Evolutionary conservation across 2,888 invertebrate species (phyloP), one percentile per base, ranked within the genome.

Genomic region (Parascotia fuliginaria): DNA sequence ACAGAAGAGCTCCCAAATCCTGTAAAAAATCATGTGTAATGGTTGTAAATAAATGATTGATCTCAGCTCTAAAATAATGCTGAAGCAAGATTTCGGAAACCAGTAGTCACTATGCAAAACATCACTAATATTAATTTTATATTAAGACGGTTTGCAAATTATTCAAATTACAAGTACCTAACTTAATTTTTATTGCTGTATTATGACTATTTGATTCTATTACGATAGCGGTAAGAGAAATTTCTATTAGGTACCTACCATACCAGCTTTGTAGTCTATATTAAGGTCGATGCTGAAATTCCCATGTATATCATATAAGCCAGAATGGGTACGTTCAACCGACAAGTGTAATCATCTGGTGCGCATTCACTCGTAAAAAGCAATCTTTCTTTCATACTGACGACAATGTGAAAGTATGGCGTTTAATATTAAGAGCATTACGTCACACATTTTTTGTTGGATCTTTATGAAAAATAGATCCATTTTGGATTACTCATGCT

Each of bases 271-370:
- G 31, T 19, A 42, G 15, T 39, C 11, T 43, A 42, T 51, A 40
- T 41, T 37, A 47, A 45, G 39, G 28, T 47, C 14, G 12, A 24
- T 32, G 47, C 38, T 63, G 69, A 65, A 67, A 57, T 66, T 82
- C 79, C 71, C 84, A 83, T 77, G 80, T 81, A 80, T 82, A 83
- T 83, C 82, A 77, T 62, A 57, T 67, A 56, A 63, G 60, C 55
- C 59, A 62, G 68, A 70, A 64, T 54, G 63, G 61, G 72, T 64
- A 65, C 65, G 45, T 65, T 62, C 57, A 69, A 49, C 60, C 61
- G 85, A 68, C 70, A 86, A 85, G 34, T 71, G 73, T 75, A 74
- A 79, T 85, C 87, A 87, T 81, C 76, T 85, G 87, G 73, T 64
- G 63, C 55, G 71, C 74, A 74, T 71, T 77, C 75, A 75, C 57